phyloP scores from a whole-genome alignment of 2,797 vertebrate species.

The Otolemur crassicaudatus region DNA sequence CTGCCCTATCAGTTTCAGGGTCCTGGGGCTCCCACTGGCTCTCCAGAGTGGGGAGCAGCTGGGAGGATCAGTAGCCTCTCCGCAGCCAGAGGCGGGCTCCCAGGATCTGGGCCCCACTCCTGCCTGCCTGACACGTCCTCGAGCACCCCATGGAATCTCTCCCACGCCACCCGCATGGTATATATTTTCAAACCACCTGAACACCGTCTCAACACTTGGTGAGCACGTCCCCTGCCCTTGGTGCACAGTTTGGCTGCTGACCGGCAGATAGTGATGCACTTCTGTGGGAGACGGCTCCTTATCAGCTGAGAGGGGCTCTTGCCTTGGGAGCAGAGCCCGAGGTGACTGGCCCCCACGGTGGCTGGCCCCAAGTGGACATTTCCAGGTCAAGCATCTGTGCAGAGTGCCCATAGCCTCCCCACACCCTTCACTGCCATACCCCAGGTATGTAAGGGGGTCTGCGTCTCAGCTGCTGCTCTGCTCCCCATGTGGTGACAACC shows the following conservation, averaged over 20 bases:
- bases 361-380: rapidly evolving
- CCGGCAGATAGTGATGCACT: rapidly evolving
- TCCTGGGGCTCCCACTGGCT: background rate
- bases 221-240: too few relatives aligned
- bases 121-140: background rate
- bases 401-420: background rate
- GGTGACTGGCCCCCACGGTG: background rate
- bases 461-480: background rate
- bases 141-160: background rate
- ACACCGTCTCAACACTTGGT: background rate
- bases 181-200: background rate
- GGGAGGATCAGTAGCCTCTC: background rate
- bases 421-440: rapidly evolving
- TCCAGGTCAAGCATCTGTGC: background rate
- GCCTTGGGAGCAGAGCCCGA: background rate
- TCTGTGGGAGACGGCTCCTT: rapidly evolving
- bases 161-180: background rate
- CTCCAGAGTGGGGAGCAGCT: background rate
- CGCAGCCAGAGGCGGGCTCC: background rate
- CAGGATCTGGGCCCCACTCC: too few relatives aligned
- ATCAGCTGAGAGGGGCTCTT: too few relatives aligned
- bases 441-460: rapidly evolving
- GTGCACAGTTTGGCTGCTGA: background rate
- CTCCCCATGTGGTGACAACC: background rate
- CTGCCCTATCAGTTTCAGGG: rapidly evolving